A percentile compares a stretch with the other conserved stretches of the same genome.
Evolutionary conservation across 2,888 invertebrate species (phyloP).

Genomic region (Acrobasis consociella): DNA sequence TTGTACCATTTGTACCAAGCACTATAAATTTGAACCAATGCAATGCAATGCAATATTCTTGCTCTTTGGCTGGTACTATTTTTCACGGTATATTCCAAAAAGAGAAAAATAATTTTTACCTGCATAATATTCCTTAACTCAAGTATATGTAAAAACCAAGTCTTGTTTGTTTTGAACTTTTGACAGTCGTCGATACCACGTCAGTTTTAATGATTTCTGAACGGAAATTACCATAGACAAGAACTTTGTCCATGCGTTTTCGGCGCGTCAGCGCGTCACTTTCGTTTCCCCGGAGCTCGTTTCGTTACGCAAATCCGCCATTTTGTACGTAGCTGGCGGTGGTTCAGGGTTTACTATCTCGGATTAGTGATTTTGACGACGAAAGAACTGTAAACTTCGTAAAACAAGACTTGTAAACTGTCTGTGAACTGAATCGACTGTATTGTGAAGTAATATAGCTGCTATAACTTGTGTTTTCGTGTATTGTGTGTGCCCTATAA

Average conservation of each 20-base stretch:
- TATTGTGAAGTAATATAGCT: slow-evolving; percentile 63
- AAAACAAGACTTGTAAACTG: slow-evolving; percentile 58
- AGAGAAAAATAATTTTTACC: too few relatives aligned
- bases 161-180: too few relatives aligned
- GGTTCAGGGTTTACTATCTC: slow-evolving; percentile 74
- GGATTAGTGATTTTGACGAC: slow-evolving; percentile 72
- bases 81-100: too few relatives aligned
- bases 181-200: neutral
- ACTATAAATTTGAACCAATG: too few relatives aligned
- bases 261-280: slow-evolving; percentile 81
- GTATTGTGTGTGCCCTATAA: slow-evolving; percentile 79
- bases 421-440: slow-evolving; percentile 61
- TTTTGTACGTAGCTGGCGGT: slow-evolving; percentile 83
- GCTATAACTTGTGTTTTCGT: slow-evolving; percentile 74
- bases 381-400: slow-evolving; percentile 70
- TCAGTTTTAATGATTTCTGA: slow-evolving; percentile 4
- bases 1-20: too few relatives aligned
- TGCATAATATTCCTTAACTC: too few relatives aligned
- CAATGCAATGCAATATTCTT: too few relatives aligned
- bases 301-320: slow-evolving; percentile 80
- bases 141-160: too few relatives aligned
- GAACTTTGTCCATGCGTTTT: slow-evolving; percentile 52
- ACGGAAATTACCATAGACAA: slow-evolving; percentile 31
- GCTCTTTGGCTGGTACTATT: too few relatives aligned
- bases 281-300: slow-evolving; percentile 36